Evolutionary conservation across 2,888 invertebrate species (phyloP).

Genomic region (Morpho helenor): DNA sequence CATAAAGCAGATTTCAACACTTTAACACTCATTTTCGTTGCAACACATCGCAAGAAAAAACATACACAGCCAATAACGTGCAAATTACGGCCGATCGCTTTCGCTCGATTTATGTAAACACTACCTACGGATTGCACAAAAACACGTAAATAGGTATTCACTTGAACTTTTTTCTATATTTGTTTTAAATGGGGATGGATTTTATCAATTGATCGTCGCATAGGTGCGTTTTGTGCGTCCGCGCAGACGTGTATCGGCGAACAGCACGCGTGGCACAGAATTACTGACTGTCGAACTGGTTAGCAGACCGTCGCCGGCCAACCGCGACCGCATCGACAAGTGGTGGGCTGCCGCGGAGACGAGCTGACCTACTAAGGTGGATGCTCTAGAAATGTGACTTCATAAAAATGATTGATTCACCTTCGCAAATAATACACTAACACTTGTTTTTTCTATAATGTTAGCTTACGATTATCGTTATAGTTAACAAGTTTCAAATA

Average conservation of each 20-base stretch:
- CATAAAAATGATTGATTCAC: constrained; percentile 43
- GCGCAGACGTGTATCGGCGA: constrained; percentile 18
- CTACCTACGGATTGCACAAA: constrained; percentile 34
- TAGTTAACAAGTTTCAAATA: too few relatives aligned
- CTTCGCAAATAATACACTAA: constrained; percentile 46
- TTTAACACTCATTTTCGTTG: constrained; percentile 73
- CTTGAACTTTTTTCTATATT: constrained; percentile 3
- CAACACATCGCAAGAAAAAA: constrained; percentile 66
- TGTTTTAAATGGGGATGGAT: background rate
- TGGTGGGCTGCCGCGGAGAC: constrained; percentile 18
- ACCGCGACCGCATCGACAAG: constrained; percentile 27
- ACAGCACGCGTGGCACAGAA: constrained; percentile 29
- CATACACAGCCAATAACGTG: constrained; percentile 54
- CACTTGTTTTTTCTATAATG: too few relatives aligned
- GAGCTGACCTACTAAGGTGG: constrained; percentile 33
- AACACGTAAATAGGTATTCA: constrained; percentile 12
- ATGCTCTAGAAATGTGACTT: constrained; percentile 58
- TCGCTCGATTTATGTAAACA: constrained; percentile 37
- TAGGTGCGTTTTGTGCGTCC: constrained; percentile 9
- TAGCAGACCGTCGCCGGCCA: constrained; percentile 20
- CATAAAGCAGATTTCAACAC: constrained; percentile 72
- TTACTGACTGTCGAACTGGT: constrained; percentile 14
- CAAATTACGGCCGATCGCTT: constrained; percentile 53
- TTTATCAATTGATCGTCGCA: background rate
- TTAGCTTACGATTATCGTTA: too few relatives aligned